Percentiles rank a stretch among this genome's conserved stretches.
Conservation (phyloP, 2,888 invertebrate species). For the Euplagia quadripunctaria region DNA sequence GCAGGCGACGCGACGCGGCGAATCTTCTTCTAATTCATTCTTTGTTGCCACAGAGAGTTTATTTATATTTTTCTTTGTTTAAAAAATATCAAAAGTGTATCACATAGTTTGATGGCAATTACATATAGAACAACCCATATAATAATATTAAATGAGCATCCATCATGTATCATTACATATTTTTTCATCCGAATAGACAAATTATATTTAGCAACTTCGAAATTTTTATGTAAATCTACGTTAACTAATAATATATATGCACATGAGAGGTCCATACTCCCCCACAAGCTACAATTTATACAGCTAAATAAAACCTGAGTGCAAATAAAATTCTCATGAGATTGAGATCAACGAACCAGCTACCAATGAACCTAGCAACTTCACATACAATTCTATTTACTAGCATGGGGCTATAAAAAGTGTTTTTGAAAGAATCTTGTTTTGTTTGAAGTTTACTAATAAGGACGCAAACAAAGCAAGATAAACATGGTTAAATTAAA, state of each 20-base stretch:
- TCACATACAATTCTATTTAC: background rate
- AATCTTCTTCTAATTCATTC: too few species aligned
- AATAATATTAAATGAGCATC: too few species aligned
- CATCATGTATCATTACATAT: background rate
- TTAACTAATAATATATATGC: background rate
- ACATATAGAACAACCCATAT: too few species aligned
- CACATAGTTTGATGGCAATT: too few species aligned
- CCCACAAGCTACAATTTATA: background rate
- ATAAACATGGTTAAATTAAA: background rate
- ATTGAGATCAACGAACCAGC: background rate
- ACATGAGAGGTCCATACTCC: background rate
- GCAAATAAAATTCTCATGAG: background rate
- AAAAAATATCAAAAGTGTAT: too few species aligned
- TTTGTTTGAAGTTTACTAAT: background rate
- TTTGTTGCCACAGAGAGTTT: too few species aligned
- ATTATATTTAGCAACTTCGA: too few species aligned
- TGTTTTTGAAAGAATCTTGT: background rate
- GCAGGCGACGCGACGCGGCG: too few species aligned
- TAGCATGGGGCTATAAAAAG: background rate
- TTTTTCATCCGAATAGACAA: background rate
- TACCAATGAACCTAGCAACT: background rate
- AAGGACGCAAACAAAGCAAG: background rate
- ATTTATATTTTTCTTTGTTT: too few species aligned
- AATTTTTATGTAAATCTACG: too few species aligned
- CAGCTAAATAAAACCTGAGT: slow-evolving; percentile 9